These are phyloP conservation scores for Syrista parreyssii DNA, from an alignment of 2,888 invertebrate genomes.

Conservation along the genomic window DNA sequence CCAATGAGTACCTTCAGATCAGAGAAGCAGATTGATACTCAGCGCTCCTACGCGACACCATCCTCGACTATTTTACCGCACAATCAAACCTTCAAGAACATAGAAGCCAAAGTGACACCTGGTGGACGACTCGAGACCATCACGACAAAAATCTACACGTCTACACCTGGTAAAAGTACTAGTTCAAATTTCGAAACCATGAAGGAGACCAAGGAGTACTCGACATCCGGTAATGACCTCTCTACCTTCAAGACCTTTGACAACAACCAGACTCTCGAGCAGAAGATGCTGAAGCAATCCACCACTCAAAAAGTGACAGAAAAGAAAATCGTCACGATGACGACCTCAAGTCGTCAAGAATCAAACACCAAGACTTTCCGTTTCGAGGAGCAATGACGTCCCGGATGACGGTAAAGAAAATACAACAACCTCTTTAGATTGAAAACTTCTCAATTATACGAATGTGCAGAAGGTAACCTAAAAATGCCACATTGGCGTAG, in stretches of 20 bases:
- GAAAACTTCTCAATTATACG: not conserved
- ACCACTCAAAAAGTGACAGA: slow-evolving; percentile 77
- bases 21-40: slow-evolving; percentile 32
- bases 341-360: slow-evolving; percentile 71
- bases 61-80: slow-evolving; percentile 35
- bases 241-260: slow-evolving; percentile 54
- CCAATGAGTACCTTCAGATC: slow-evolving; percentile 54
- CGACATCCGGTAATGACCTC: slow-evolving; percentile 68
- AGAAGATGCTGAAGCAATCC: slow-evolving; percentile 76
- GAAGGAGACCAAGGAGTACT: slow-evolving; percentile 67
- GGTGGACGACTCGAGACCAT: slow-evolving; percentile 71
- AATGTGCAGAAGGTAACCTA: not conserved
- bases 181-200: slow-evolving; percentile 69
- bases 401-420: not conserved
- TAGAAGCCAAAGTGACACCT: slow-evolving; percentile 69
- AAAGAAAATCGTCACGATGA: slow-evolving; percentile 76
- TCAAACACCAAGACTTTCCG: slow-evolving; percentile 69
- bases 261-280: slow-evolving; percentile 72
- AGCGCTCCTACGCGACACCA: slow-evolving; percentile 23
- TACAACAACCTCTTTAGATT: not conserved
- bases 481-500: not conserved
- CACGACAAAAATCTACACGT: slow-evolving; percentile 71
- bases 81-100: slow-evolving; percentile 45
- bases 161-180: slow-evolving; percentile 69
- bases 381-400: slow-evolving; percentile 48